phyloP scores from a whole-genome alignment of 2,888 invertebrate species.

The Oligia fasciuncula region DNA sequence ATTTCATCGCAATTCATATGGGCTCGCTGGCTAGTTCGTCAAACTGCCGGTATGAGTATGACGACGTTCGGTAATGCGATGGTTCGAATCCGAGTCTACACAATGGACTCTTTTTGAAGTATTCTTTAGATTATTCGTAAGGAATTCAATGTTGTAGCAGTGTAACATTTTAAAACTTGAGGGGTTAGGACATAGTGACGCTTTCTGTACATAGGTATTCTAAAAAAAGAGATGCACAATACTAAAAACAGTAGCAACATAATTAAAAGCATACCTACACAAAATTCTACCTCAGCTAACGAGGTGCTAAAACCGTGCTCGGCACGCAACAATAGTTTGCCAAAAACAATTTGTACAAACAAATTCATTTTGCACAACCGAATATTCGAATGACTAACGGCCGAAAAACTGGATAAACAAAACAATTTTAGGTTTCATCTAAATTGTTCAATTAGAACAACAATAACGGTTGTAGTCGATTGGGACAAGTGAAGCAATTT shows the following conservation, averaged over 20 bases:
- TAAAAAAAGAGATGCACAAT: background rate
- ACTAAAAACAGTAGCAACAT: background rate
- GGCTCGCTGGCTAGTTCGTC: too few species aligned
- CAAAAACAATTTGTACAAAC: constrained; percentile 51
- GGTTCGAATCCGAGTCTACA: too few species aligned
- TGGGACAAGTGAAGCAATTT: background rate
- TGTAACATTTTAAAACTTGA: too few species aligned
- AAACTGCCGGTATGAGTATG: too few species aligned
- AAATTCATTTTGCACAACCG: constrained; percentile 48
- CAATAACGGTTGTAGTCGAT: background rate
- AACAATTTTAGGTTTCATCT: constrained; percentile 2
- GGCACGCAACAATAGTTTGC: constrained; percentile 33
- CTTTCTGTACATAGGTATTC: too few species aligned
- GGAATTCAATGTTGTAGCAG: too few species aligned
- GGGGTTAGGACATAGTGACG: too few species aligned
- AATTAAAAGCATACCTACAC: background rate
- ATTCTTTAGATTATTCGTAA: too few species aligned
- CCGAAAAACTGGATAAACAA: constrained; percentile 6
- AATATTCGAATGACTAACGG: constrained; percentile 19
- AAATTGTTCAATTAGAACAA: constrained; percentile 6
- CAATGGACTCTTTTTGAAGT: too few species aligned
- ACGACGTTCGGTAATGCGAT: too few species aligned
- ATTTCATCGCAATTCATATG: too few species aligned
- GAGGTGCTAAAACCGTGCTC: constrained; percentile 41
- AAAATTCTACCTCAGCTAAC: constrained; percentile 34